Evolutionary conservation across 2,113 vertebrate genomes (phyloP), one percentile per base, ranked within the genome.

Genomic region (Alouatta palliata): DNA sequence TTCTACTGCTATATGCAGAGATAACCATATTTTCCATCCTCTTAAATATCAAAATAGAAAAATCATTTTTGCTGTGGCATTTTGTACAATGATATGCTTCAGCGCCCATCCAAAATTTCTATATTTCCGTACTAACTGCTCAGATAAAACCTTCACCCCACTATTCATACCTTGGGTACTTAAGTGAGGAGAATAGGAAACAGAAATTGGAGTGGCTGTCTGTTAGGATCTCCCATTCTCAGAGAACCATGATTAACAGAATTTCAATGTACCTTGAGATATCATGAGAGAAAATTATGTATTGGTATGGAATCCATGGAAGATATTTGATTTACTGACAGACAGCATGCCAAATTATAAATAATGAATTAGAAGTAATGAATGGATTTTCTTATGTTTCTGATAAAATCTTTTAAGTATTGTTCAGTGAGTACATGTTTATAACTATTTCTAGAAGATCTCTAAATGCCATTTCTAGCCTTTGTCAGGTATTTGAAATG

Each of bases 381-480:
- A 64, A 81, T 91, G 30, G 1, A 9, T 93, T 81, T 88, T 52
- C 21, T 43, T 70, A 70, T 37, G 12, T 61, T 87, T 87, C 58
- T 66, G n/a, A 84, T 83, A 66, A 80, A 94, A 86, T 3, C 32
- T 52, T 81, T 52, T 49, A 90, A 76, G 2, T 54, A 56, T 14
- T 81, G 4, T 56, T 30, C 43, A 49, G 2, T 70, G 40, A 73
- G 4, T 49, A 8, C 16, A 32, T 75, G 8, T 49, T 94, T 45
- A 82, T 85, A 80, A 80, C 71, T 96, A 1, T 96, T 96, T 94
- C 35, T 8, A 90, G 70, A 70, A 68, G 9, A 10, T 27, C 85
- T 94, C 8, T 54, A 58, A 85, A 92, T 92, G n/a, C 7, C 40
- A 84, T 66, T n/a, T 81, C 37, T 35, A 70, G 3, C 6, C 32